Conservation (phyloP, 2,797 vertebrate genomes). For the Natrix natrix region DNA sequence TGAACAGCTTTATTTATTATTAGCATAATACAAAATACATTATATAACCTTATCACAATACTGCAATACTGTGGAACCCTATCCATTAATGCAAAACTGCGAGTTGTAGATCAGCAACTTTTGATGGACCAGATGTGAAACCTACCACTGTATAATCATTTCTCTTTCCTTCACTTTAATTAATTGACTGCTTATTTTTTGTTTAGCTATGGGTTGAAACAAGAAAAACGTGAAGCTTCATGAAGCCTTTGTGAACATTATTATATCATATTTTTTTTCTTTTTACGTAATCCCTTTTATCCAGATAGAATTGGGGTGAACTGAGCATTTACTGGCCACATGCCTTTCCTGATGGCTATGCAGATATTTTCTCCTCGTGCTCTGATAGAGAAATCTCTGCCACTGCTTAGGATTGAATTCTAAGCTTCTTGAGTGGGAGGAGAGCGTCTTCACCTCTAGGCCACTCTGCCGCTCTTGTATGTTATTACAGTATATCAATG, state of each 20-base stretch:
- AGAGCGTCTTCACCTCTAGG: not conserved
- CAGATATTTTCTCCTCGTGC: not conserved
- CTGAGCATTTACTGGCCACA: not conserved
- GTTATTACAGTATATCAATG: not conserved
- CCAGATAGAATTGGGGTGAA: not conserved
- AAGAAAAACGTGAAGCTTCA: not conserved
- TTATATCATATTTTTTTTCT: too few species aligned
- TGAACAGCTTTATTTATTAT: not conserved
- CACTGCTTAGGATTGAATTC: not conserved
- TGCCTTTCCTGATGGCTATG: not conserved
- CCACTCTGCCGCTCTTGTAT: not conserved
- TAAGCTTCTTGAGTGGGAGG: not conserved
- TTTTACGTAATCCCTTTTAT: too few species aligned
- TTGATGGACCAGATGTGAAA: not conserved
- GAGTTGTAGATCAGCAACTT: not conserved
- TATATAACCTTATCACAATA: not conserved
- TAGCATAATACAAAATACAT: not conserved
- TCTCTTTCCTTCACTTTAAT: not conserved
- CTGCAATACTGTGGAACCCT: not conserved
- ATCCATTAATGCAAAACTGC: not conserved
- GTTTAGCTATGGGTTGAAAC: not conserved
- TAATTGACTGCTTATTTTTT: not conserved
- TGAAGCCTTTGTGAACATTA: not conserved
- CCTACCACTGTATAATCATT: not conserved
- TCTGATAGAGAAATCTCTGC: not conserved